Conservation (phyloP, 1,140 invertebrate genomes). For the Drosophila watanabei region DNA sequence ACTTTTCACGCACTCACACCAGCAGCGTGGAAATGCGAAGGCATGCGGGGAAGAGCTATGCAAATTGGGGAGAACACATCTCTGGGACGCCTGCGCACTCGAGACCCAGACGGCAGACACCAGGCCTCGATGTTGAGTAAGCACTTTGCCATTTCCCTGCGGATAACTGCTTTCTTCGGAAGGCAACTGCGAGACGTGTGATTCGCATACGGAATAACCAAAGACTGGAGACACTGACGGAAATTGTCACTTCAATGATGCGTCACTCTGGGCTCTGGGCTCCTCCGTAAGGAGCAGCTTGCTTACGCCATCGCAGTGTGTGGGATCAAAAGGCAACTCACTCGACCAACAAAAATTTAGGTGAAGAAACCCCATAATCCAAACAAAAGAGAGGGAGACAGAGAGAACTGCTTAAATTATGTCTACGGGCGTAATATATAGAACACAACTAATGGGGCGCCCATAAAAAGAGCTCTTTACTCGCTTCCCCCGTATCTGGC, state of each 20-base stretch:
- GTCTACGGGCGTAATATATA: constrained; percentile 33
- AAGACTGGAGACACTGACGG: constrained; percentile 36
- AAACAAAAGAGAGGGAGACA: constrained; percentile 16
- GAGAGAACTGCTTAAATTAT: constrained; percentile 29
- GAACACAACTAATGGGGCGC: constrained; percentile 44
- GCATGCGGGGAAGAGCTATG: constrained; percentile 27
- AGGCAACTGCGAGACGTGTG: constrained; percentile 29
- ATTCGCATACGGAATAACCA: constrained; percentile 36
- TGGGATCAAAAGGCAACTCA: constrained; percentile 31
- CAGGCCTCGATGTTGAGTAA: constrained; percentile 38
- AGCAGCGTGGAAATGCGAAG: constrained; percentile 10
- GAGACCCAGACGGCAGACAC: constrained; percentile 23
- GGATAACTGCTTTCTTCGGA: constrained; percentile 36
- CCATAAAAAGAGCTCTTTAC: constrained; percentile 34
- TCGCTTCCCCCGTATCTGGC: constrained; percentile 19
- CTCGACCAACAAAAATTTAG: neutral
- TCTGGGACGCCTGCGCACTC: constrained; percentile 56
- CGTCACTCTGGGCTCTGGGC: constrained; percentile 24
- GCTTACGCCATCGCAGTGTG: constrained; percentile 38
- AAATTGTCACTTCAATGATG: constrained; percentile 52
- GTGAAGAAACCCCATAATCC: constrained; percentile 24
- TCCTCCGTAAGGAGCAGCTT: constrained; percentile 30
- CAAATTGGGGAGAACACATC: constrained; percentile 45
- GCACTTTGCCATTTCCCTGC: constrained; percentile 33
- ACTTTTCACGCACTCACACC: constrained; percentile 48